Conservation (phyloP, 2,113 vertebrate species). For the Camarhynchus parvulus region DNA sequence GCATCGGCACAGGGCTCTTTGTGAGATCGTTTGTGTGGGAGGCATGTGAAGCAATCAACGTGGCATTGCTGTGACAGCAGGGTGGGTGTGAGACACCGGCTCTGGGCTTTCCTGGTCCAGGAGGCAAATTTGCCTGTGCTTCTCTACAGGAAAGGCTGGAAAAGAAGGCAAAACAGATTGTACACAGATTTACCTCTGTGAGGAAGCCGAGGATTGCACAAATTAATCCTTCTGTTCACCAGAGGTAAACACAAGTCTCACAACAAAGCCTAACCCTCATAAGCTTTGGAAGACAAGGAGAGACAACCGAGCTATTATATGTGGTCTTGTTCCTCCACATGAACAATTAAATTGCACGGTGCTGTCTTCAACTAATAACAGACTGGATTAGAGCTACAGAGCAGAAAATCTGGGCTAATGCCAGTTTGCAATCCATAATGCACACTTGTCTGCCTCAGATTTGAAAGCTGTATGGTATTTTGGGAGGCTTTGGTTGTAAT, state of each 20-base stretch:
- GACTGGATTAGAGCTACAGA: conserved; percentile 10
- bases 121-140: neutral
- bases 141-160: neutral
- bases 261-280: neutral
- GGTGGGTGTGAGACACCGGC: neutral
- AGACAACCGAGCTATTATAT: neutral
- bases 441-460: neutral
- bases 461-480: neutral
- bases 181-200: neutral
- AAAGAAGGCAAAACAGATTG: neutral
- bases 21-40: neutral
- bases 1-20: neutral
- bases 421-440: neutral
- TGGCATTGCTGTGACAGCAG: neutral
- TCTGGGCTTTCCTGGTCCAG: neutral
- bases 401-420: conserved; percentile 30
- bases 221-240: neutral
- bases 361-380: neutral
- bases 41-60: rapidly evolving
- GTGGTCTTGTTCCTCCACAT: neutral
- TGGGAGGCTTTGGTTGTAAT: neutral
- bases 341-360: neutral
- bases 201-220: neutral
- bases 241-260: neutral
- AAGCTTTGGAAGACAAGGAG: neutral